Conservation (phyloP, 1,140 invertebrate species). For the Bombus vancouverensis region DNA sequence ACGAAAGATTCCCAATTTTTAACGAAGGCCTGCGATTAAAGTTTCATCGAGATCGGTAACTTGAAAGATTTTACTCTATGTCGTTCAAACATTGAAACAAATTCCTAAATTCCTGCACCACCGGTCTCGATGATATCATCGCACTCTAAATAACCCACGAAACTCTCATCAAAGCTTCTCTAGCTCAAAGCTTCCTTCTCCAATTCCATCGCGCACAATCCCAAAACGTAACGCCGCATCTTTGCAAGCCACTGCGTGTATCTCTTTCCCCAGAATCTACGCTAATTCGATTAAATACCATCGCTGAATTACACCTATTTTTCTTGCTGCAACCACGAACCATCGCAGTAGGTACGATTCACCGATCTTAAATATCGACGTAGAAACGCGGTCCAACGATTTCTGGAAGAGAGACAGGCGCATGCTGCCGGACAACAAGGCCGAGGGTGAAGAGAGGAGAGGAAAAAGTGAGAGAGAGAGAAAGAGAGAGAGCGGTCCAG, state of each 20-base stretch:
- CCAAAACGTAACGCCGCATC: too few relatives aligned
- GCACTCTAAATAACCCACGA: neutral
- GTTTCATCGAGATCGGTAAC: too few relatives aligned
- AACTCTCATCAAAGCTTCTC: neutral
- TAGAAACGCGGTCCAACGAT: conserved; percentile 26
- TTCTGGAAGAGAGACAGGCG: neutral
- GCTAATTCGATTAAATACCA: neutral
- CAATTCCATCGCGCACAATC: neutral
- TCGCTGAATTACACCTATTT: too few relatives aligned
- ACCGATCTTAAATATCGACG: conserved; percentile 20
- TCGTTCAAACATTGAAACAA: neutral
- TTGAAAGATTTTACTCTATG: too few relatives aligned
- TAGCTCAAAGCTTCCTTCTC: neutral
- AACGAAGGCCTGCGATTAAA: neutral
- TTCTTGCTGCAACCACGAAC: neutral
- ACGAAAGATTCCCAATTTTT: neutral
- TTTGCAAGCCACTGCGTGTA: neutral
- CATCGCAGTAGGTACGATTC: neutral
- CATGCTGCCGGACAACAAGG: neutral
- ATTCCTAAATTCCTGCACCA: neutral
- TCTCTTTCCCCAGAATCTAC: neutral
- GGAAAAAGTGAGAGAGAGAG: neutral
- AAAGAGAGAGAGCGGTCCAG: conserved; percentile 44
- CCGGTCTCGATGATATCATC: too few relatives aligned
- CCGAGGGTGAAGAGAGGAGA: neutral